These are phyloP conservation scores for Trachops cirrhosus DNA, from an alignment of 2,797 vertebrate species.

Conservation along the genomic window DNA sequence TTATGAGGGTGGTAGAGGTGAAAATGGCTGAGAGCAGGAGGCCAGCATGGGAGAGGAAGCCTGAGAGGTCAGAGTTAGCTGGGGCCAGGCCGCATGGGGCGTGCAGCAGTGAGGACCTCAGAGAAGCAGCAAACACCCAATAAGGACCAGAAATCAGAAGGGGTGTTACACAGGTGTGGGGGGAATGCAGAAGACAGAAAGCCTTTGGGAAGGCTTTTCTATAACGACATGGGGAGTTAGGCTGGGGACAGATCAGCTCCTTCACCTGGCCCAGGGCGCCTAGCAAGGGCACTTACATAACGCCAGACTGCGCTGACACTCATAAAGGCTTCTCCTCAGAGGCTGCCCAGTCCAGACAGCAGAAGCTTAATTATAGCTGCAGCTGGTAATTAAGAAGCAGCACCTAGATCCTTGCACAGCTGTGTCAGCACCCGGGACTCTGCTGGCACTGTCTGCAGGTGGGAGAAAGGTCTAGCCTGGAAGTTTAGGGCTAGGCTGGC, in stretches of 20 bases:
- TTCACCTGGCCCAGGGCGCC: neutral
- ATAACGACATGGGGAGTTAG: neutral
- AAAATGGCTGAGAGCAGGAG: neutral
- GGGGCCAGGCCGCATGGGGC: neutral
- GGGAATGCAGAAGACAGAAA: neutral
- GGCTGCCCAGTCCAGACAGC: neutral
- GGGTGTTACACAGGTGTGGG: accelerated
- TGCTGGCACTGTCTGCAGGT: neutral
- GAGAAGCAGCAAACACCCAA: neutral
- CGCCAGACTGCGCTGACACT: neutral
- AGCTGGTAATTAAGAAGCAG: neutral
- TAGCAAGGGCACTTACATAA: neutral
- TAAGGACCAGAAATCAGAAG: neutral
- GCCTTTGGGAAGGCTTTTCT: neutral
- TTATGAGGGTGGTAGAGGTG: neutral
- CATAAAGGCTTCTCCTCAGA: neutral
- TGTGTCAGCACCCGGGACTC: neutral
- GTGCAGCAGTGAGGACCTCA: too few relatives aligned
- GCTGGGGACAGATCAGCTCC: neutral
- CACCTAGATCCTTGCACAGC: neutral
- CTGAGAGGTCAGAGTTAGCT: neutral
- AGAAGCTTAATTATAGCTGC: slow-evolving; percentile 7
- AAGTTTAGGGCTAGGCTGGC: neutral
- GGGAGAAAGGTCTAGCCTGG: neutral
- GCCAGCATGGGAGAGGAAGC: accelerated